Base-by-base conservation (phyloP, 2,113 vertebrate genomes). In the Salvelinus sp. region DNA sequence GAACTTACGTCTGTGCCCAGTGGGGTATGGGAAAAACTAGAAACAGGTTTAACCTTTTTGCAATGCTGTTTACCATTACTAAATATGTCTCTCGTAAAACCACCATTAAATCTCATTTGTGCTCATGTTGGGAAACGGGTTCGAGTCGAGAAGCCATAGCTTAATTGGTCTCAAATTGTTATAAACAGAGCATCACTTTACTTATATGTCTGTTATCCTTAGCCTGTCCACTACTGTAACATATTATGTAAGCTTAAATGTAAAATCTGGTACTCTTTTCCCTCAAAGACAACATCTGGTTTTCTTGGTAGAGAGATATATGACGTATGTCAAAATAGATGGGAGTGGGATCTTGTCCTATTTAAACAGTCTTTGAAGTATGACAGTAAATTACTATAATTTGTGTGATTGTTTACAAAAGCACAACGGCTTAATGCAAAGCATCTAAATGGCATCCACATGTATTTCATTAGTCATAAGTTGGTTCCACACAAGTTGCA, bases 381-480 rank as follows among this genome's bases (percentile, higher is more conserved):
- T 54, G 50, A 54, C 50, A 18, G 13, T 18, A 18, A 33, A 70
- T 18, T 68, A 70, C 77, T 27, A 75, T 72, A 20, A 74, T 77
- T 77, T 60, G 54, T 77, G 27, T 76, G 12, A 82, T 70, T 48
- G 38, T 69, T 69, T 65, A 69, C 54, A 76, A 73, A 44, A 10
- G 38, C 38, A 10, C 38, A 44, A 12, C 38, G 9, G 50, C 50
- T 80, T 68, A 14, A 68, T 68, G 66, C 6, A 44, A 68, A 4
- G 13, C 60, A 69, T 75, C 76, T 48, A 65, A 23, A 62, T 62
- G 18, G 58, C 58, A 62, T 62, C 18, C 0, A 20, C 14, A 22
- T 62, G 23, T 22, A 62, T 62, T 22, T 62, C 18, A 22, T 22
- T 60, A n/a, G 18, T 62, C n/a, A n/a, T 16, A 62, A 62, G 58